Percentiles rank a stretch among this genome's conserved stretches.
These are phyloP conservation scores for Drosophila prostipennis DNA, from an alignment of 2,888 invertebrate species.

Conservation along the genomic window DNA sequence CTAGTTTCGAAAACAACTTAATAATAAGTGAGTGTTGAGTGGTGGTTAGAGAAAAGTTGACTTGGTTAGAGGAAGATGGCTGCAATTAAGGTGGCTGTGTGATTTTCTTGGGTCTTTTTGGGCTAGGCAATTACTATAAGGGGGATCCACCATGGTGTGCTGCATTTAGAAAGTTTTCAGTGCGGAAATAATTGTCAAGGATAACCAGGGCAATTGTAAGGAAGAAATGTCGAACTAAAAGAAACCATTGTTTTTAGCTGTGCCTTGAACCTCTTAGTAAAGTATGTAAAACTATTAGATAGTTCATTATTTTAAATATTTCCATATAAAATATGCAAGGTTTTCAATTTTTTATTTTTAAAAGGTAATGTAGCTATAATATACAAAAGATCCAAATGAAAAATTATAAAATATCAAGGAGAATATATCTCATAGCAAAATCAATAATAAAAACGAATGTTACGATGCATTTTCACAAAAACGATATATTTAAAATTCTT, in stretches of 20 bases:
- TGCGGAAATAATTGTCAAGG: conserved; percentile 26
- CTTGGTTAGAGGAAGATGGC: conserved; percentile 15
- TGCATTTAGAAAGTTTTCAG: conserved; percentile 33
- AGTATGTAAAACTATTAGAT: too few species aligned
- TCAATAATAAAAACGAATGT: too few species aligned
- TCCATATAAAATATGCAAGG: too few species aligned
- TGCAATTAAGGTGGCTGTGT: conserved; percentile 5
- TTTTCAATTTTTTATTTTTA: too few species aligned
- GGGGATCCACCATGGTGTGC: conserved; percentile 14
- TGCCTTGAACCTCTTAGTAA: too few species aligned
- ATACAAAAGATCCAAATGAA: too few species aligned
- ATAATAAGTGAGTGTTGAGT: conserved; percentile 48
- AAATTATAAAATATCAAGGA: too few species aligned
- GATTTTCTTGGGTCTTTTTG: conserved; percentile 4
- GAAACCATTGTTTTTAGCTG: too few species aligned
- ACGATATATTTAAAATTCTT: conserved; percentile 33
- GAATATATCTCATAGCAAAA: too few species aligned
- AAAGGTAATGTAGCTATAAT: too few species aligned
- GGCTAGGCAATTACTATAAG: conserved; percentile 21
- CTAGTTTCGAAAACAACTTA: conserved; percentile 48
- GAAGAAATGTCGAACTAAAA: not conserved
- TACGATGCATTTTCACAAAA: too few species aligned
- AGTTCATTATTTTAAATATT: too few species aligned
- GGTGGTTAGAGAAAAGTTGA: conserved; percentile 17
- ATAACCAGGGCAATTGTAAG: conserved; percentile 6